A percentile compares a stretch with the other conserved stretches of the same genome.
These are phyloP conservation scores for Avahi laniger DNA, from an alignment of 2,797 vertebrate species.

Conservation along the genomic window DNA sequence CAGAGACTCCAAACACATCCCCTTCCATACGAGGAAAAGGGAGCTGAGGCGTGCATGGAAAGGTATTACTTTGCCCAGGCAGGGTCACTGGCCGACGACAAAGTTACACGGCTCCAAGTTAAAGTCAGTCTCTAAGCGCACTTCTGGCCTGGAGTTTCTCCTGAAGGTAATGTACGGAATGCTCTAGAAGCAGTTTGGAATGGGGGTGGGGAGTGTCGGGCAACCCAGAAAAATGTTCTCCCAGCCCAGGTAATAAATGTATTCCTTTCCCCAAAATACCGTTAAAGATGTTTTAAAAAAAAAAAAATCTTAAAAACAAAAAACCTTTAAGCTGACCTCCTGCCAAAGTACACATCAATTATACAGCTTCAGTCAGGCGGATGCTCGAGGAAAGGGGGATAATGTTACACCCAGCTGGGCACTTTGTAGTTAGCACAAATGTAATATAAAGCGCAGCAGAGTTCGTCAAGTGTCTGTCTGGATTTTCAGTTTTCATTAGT, in stretches of 20 bases:
- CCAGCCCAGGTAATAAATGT: slow-evolving; percentile 84
- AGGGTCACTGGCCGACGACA: slow-evolving; percentile 45
- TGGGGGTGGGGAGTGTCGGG: background rate
- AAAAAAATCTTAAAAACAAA: slow-evolving; percentile 68
- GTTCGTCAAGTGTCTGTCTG: slow-evolving; percentile 91
- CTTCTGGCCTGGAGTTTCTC: slow-evolving; percentile 21
- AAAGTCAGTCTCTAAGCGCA: slow-evolving; percentile 51
- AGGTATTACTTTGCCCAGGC: slow-evolving; percentile 47
- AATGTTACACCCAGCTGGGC: slow-evolving; percentile 90
- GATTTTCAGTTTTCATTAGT: slow-evolving; percentile 91
- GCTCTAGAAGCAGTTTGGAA: slow-evolving; percentile 55
- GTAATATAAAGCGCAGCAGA: slow-evolving; percentile 89
- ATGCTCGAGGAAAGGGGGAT: slow-evolving; percentile 80
- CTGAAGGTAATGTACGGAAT: background rate
- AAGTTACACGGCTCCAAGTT: slow-evolving; percentile 62
- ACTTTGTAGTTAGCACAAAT: slow-evolving; percentile 91
- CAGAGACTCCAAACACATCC: slow-evolving; percentile 55
- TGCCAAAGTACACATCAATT: slow-evolving; percentile 91
- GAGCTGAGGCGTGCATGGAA: slow-evolving; percentile 1
- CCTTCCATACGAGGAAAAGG: slow-evolving; percentile 38
- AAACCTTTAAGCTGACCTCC: slow-evolving; percentile 88
- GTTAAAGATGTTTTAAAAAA: slow-evolving; percentile 84
- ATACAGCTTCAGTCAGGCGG: slow-evolving; percentile 89
- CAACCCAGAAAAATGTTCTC: slow-evolving; percentile 75
- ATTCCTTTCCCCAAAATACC: slow-evolving; percentile 83